Evolutionary conservation across 2,113 vertebrate species (phyloP).

Genomic region (Porphyrio hochstetteri): DNA sequence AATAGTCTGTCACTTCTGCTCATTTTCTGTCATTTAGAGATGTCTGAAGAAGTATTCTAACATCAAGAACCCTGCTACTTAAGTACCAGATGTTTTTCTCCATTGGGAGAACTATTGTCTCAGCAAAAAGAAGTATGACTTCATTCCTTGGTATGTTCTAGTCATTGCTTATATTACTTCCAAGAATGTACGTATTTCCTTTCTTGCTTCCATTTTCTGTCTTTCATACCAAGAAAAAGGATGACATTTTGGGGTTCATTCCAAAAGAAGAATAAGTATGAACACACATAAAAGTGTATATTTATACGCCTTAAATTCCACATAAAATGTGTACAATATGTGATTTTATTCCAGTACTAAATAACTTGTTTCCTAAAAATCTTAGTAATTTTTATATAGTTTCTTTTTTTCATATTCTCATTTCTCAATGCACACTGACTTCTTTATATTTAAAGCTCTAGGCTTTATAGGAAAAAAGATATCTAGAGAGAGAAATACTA

Average conservation of each 20-base stretch:
- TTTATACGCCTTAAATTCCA: background rate
- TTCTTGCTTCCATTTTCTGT: background rate
- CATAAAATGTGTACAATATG: background rate
- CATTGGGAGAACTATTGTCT: background rate
- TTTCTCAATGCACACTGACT: background rate
- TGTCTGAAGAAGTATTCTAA: constrained; percentile 3
- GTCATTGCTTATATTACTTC: background rate
- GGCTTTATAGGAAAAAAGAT: background rate
- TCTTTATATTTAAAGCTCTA: background rate
- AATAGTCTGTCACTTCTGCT: background rate
- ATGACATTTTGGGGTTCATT: background rate
- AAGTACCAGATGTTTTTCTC: background rate
- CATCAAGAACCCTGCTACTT: background rate
- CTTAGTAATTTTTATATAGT: background rate
- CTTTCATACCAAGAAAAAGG: background rate
- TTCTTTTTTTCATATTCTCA: background rate
- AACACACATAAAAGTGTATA: background rate
- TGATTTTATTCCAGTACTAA: background rate
- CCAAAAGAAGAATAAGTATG: background rate
- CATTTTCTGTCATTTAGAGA: background rate
- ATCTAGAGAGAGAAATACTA: background rate
- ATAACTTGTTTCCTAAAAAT: background rate
- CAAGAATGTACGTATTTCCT: background rate
- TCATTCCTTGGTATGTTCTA: background rate
- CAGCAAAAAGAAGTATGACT: background rate